Percentiles rank a stretch among this genome's conserved stretches.
Conservation (phyloP, 2,888 invertebrate genomes). For the Scaeva pyrastri region DNA sequence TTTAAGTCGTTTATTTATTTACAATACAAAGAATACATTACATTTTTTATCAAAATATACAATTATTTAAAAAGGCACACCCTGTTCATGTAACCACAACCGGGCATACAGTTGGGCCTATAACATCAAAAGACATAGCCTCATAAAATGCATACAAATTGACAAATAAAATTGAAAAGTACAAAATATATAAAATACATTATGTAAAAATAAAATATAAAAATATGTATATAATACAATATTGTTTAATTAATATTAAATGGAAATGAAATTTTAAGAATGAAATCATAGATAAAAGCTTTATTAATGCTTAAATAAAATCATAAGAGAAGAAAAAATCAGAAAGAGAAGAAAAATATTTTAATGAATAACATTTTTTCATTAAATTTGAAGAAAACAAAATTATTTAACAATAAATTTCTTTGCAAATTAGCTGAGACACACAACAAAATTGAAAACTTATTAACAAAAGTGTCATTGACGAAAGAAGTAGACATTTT, state of each 20-base stretch:
- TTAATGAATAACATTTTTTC: conserved; percentile 26
- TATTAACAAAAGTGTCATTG: conserved; percentile 37
- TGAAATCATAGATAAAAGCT: conserved; percentile 76
- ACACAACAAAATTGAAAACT: conserved; percentile 42
- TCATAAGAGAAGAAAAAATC: conserved; percentile 13
- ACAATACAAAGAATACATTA: conserved; percentile 75
- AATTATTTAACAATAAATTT: conserved; percentile 50
- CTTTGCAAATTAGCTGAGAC: conserved; percentile 74
- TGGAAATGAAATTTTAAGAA: conserved; percentile 41
- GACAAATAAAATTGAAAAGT: conserved; percentile 33
- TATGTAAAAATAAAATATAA: conserved; percentile 51
- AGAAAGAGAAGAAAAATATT: conserved; percentile 34
- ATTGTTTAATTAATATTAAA: conserved; percentile 78
- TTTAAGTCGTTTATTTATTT: conserved; percentile 77
- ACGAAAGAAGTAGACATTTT: conserved; percentile 33
- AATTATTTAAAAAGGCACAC: conserved; percentile 49
- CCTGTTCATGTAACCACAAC: conserved; percentile 52
- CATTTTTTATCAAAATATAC: conserved; percentile 74
- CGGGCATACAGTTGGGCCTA: conserved; percentile 64
- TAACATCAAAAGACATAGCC: conserved; percentile 53
- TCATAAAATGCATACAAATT: conserved; percentile 59
- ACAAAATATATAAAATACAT: conserved; percentile 59
- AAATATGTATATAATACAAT: conserved; percentile 75
- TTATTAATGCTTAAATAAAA: conserved; percentile 46
- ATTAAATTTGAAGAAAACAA: conserved; percentile 40